Conservation (phyloP, 1,140 invertebrate genomes). For the Nomia melanderi region DNA sequence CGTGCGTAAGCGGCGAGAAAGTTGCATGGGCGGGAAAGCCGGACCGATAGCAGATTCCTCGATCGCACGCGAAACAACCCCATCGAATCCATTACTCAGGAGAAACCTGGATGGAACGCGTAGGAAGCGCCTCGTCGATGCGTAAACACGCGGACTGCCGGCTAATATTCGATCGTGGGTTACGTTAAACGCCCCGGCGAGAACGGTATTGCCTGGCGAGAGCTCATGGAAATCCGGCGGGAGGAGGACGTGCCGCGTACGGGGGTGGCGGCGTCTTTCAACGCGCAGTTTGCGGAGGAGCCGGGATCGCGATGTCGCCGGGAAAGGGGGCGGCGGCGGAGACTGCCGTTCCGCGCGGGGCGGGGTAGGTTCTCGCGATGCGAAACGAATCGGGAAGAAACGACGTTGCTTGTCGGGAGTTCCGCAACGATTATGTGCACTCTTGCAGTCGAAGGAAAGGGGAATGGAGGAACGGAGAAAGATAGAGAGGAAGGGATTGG, state of each 20-base stretch:
- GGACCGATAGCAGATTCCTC: no score
- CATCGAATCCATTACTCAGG: no score
- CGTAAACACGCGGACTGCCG: neutral
- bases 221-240: slow-evolving; percentile 7
- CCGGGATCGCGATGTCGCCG: neutral
- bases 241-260: neutral
- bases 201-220: neutral
- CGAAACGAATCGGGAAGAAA: slow-evolving; percentile 13
- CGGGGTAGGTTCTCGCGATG: neutral
- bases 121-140: neutral
- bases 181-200: neutral
- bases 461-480: no score
- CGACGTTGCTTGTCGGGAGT: slow-evolving; percentile 6
- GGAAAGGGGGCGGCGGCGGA: neutral
- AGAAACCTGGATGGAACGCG: neutral
- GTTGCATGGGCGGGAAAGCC: no score
- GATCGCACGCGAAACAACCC: no score
- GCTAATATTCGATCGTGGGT: slow-evolving; percentile 7
- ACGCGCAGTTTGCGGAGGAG: neutral
- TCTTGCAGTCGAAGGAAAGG: neutral
- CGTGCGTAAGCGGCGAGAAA: no score
- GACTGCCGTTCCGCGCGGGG: neutral
- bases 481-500: no score
- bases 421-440: slow-evolving; percentile 15
- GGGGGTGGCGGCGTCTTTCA: neutral